A percentile compares a stretch with the other conserved stretches of the same genome.
These are phyloP conservation scores for Leptodactylus fallax DNA, from an alignment of 2,797 vertebrate genomes.

Conservation along the genomic window DNA sequence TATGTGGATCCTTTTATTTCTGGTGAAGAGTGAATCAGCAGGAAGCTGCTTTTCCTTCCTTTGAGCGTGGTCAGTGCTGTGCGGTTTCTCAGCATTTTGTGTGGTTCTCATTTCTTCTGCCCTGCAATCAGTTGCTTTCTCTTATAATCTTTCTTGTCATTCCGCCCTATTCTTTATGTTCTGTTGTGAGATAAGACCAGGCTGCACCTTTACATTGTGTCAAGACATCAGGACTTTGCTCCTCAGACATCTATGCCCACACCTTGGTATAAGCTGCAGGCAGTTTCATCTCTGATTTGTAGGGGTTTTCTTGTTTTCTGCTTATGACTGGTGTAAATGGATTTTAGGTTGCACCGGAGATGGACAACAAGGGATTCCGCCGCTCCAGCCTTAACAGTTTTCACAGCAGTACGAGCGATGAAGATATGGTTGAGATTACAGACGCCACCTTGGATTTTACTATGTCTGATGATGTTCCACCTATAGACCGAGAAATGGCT, in stretches of 20 bases:
- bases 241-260: background rate
- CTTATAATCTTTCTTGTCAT: too few species aligned
- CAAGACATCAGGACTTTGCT: background rate
- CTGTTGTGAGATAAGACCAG: background rate
- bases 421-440: slow-evolving; percentile 92
- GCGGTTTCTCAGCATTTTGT: background rate
- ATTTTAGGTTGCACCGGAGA: slow-evolving; percentile 68
- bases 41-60: slow-evolving; percentile 47
- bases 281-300: background rate
- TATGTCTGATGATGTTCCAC: slow-evolving; percentile 84
- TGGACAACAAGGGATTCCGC: slow-evolving; percentile 83
- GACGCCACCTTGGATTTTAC: slow-evolving; percentile 87
- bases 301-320: background rate
- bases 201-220: background rate
- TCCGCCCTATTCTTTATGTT: too few species aligned
- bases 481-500: slow-evolving; percentile 80
- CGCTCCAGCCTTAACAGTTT: slow-evolving; percentile 82
- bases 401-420: slow-evolving; percentile 84
- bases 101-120: background rate
- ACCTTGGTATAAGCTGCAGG: background rate
- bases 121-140: too few species aligned
- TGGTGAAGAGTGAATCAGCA: slow-evolving; percentile 29
- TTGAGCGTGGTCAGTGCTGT: background rate
- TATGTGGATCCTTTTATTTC: background rate
- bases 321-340: background rate